These are phyloP conservation scores for Clarias gariepinus DNA, from an alignment of 2,113 vertebrate genomes.

Conservation along the genomic window DNA sequence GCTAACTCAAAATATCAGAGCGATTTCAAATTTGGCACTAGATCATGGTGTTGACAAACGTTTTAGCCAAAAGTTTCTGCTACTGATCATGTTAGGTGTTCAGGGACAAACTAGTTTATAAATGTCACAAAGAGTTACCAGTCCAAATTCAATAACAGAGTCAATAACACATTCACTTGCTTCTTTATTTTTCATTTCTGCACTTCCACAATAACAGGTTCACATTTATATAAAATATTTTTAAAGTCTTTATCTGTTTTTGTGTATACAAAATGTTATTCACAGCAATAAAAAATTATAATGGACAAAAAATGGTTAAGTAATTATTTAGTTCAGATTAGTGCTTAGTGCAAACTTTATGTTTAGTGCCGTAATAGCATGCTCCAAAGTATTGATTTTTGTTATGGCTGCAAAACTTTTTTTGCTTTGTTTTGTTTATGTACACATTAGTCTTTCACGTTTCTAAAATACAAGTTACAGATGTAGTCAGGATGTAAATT, in stretches of 20 bases:
- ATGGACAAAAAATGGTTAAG: not conserved
- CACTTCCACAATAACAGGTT: conserved; percentile 20
- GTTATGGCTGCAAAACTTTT: conserved; percentile 2
- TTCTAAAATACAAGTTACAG: conserved; percentile 6
- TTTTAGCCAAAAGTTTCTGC: not conserved
- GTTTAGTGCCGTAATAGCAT: conserved; percentile 14
- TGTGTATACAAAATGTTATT: conserved; percentile 35
- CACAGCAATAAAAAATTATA: conserved; percentile 27
- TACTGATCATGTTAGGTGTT: not conserved
- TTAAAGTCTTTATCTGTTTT: conserved; percentile 15
- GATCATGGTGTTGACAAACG: not conserved
- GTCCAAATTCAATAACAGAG: not conserved
- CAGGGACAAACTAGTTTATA: not conserved
- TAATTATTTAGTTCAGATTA: not conserved
- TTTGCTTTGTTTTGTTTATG: not conserved
- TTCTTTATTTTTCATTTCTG: conserved; percentile 47
- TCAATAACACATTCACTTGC: not conserved
- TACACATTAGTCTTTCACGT: conserved; percentile 8
- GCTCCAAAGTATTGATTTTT: not conserved
- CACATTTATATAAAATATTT: conserved; percentile 47
- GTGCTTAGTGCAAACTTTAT: conserved; percentile 10
- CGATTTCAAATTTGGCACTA: not conserved
- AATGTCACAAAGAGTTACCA: not conserved
- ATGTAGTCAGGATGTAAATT: not conserved
- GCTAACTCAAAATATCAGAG: not conserved